phyloP scores from a whole-genome alignment of 2,888 invertebrate genomes.

The Blastobasis lacticolella region DNA sequence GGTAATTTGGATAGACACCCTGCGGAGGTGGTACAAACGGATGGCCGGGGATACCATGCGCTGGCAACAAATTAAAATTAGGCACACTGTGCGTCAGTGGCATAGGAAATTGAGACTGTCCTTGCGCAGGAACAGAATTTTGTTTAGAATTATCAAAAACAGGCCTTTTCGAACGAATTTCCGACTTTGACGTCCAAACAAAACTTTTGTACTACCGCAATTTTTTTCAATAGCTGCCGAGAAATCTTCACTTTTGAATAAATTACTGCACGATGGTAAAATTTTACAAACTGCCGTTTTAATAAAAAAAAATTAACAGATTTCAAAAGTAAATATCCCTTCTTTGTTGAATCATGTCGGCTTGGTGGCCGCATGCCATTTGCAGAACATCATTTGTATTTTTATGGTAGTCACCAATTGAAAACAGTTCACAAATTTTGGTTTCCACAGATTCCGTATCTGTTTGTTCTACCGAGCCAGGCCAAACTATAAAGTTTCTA shows the following conservation, averaged over 20 bases:
- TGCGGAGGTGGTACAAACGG: not conserved
- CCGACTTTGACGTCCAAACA: not conserved
- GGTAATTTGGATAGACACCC: not conserved
- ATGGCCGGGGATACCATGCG: too few relatives aligned
- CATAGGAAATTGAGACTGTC: not conserved
- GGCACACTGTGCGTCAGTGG: too few relatives aligned
- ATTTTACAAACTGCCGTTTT: not conserved
- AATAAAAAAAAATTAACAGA: not conserved
- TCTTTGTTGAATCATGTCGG: not conserved
- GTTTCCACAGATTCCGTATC: too few relatives aligned
- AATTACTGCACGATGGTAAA: not conserved
- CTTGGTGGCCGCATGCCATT: constrained; percentile 1
- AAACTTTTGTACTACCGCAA: not conserved
- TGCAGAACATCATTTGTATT: not conserved
- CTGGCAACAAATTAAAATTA: too few relatives aligned
- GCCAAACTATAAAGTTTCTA: not conserved
- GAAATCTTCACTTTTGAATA: not conserved
- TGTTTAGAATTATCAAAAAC: not conserved
- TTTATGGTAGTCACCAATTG: too few relatives aligned
- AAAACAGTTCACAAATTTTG: too few relatives aligned
- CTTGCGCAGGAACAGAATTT: not conserved
- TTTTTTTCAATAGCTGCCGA: too few relatives aligned
- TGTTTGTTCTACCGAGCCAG: too few relatives aligned
- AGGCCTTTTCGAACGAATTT: not conserved
- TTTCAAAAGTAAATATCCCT: not conserved